phyloP scores from a whole-genome alignment of 2,888 invertebrate genomes.

The Hyposoter didymator region DNA sequence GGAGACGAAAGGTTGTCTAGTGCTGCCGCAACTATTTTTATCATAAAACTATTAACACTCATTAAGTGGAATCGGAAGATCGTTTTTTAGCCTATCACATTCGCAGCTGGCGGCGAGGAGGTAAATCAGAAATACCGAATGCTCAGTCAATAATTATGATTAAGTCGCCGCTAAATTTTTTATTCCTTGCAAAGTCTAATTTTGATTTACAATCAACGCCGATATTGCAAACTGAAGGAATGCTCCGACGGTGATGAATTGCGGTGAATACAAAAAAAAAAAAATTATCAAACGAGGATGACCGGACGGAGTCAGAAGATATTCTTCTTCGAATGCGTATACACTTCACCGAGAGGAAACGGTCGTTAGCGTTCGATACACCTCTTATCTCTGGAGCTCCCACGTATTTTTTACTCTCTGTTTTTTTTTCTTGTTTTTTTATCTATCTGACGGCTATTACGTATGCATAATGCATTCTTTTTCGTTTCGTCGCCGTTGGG shows the following conservation, averaged over 20 bases:
- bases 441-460: slow-evolving; percentile 41
- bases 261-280: neutral
- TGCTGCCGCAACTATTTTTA: slow-evolving; percentile 14
- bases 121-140: neutral
- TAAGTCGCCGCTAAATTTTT: neutral
- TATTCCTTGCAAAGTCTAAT: neutral
- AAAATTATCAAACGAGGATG: neutral
- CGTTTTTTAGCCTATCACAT: neutral
- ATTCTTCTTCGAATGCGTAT: slow-evolving; percentile 21
- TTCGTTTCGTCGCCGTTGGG: slow-evolving; percentile 44
- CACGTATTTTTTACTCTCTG: slow-evolving; percentile 7
- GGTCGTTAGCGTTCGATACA: slow-evolving; percentile 33
- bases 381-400: slow-evolving; percentile 27
- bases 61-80: neutral
- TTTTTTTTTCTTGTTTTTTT: slow-evolving; percentile 8
- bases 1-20: slow-evolving; percentile 62
- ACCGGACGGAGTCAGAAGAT: slow-evolving; percentile 5
- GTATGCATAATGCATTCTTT: slow-evolving; percentile 46
- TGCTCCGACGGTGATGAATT: slow-evolving; percentile 3
- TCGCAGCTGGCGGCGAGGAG: neutral
- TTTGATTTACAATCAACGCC: neutral
- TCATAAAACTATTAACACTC: neutral
- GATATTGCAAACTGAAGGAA: neutral
- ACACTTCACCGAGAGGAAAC: slow-evolving; percentile 23
- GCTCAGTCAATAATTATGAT: neutral